Percentiles rank a stretch among this genome's conserved stretches.
phyloP scores from a whole-genome alignment of 2,888 invertebrate species.

The Metellina segmentata region DNA sequence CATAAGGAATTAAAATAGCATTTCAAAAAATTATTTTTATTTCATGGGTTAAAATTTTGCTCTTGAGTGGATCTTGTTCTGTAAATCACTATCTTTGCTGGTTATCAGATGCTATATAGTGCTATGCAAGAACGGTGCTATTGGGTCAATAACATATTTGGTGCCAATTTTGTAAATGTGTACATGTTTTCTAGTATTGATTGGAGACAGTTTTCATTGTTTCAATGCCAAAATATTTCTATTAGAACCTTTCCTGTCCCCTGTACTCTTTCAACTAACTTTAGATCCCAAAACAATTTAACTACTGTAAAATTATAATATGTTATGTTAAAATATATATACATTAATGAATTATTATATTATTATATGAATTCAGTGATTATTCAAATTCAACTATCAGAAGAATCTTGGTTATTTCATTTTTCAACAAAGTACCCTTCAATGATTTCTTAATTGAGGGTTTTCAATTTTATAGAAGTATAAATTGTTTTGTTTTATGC shows the following conservation, averaged over 20 bases:
- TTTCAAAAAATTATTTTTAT: not conserved
- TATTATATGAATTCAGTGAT: too few species aligned
- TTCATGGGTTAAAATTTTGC: constrained; percentile 62
- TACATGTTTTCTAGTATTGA: constrained; percentile 68
- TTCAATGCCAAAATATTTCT: constrained; percentile 65
- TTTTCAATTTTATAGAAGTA: too few species aligned
- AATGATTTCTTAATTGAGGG: too few species aligned
- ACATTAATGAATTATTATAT: too few species aligned
- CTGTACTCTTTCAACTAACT: not conserved
- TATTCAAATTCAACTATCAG: too few species aligned
- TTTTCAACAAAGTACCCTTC: too few species aligned
- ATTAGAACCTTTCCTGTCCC: not conserved
- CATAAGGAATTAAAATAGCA: too few species aligned
- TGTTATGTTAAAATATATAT: too few species aligned
- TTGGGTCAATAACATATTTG: constrained; percentile 69
- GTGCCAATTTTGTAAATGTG: constrained; percentile 77
- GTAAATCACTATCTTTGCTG: constrained; percentile 43
- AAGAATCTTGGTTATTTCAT: too few species aligned
- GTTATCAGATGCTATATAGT: constrained; percentile 54
- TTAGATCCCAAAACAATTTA: not conserved
- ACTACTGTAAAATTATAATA: too few species aligned
- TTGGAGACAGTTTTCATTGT: constrained; percentile 50
- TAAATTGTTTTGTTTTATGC: too few species aligned
- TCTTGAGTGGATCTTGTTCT: constrained; percentile 29
- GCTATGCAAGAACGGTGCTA: constrained; percentile 76